Evolutionary conservation across 1,140 invertebrate genomes (phyloP).

Genomic region (Meloidogyne floridensis): DNA sequence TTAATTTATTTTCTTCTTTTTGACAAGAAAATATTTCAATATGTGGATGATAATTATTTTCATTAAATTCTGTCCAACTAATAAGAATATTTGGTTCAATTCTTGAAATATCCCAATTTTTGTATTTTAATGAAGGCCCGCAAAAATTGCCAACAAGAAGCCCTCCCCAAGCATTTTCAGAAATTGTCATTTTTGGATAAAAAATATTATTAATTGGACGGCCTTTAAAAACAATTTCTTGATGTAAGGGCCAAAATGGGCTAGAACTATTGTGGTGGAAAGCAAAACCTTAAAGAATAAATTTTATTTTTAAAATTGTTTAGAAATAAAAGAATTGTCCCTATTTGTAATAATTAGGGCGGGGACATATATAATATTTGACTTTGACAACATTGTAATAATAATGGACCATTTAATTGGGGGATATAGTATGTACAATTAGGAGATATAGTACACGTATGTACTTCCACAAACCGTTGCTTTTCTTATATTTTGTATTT

Average conservation of each 20-base stretch:
- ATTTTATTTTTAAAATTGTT: too few species aligned
- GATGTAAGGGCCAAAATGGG: conserved; percentile 56
- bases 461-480: too few species aligned
- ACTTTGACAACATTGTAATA: too few species aligned
- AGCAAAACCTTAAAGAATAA: conserved; percentile 52
- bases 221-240: conserved; percentile 65
- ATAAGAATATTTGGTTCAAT: conserved; percentile 45
- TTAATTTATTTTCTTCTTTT: conserved; percentile 16
- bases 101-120: neutral
- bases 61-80: conserved; percentile 61
- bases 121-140: conserved; percentile 78
- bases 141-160: conserved; percentile 75
- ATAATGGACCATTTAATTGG: too few species aligned
- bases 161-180: conserved; percentile 71
- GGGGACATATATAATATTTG: too few species aligned
- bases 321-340: too few species aligned
- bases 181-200: conserved; percentile 57
- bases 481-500: too few species aligned
- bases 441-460: too few species aligned
- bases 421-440: too few species aligned
- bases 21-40: conserved; percentile 63
- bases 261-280: conserved; percentile 59
- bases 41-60: conserved; percentile 61
- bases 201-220: conserved; percentile 63
- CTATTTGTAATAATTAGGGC: too few species aligned